Percentiles rank a stretch among this genome's conserved stretches.
phyloP scores from a whole-genome alignment of 2,113 vertebrate species.

The Cottus gobio region DNA sequence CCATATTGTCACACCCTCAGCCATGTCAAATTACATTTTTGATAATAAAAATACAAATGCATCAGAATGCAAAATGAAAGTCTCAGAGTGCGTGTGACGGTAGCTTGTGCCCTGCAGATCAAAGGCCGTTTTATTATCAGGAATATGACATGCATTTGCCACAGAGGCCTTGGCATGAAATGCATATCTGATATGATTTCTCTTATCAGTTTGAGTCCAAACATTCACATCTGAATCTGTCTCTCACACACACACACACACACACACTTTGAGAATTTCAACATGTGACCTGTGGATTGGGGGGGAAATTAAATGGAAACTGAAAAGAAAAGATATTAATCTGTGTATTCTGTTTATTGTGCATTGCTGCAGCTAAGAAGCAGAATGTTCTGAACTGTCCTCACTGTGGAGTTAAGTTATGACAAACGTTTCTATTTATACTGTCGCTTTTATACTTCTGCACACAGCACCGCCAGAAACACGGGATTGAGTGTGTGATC shows the following conservation, averaged over 20 bases:
- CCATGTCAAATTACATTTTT: background rate
- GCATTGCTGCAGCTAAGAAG: background rate
- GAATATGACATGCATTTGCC: background rate
- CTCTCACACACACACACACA: background rate
- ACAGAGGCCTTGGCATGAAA: background rate
- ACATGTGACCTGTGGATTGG: background rate
- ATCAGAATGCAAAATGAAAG: background rate
- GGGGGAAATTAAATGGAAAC: background rate
- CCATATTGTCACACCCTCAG: no score
- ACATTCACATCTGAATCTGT: background rate
- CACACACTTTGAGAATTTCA: background rate
- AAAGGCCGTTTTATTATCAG: slow-evolving; percentile 7
- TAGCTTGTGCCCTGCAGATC: background rate
- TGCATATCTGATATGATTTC: background rate
- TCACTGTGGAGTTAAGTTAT: background rate
- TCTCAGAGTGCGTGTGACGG: background rate
- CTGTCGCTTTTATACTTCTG: background rate
- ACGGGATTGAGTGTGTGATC: background rate
- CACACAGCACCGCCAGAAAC: background rate
- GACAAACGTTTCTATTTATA: background rate
- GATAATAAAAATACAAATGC: background rate
- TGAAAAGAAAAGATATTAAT: background rate
- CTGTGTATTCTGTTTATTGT: background rate
- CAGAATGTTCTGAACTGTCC: background rate
- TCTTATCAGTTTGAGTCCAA: background rate